These are phyloP conservation scores for Mimumesa dahlbomi DNA, from an alignment of 2,888 invertebrate species.

Conservation along the genomic window DNA sequence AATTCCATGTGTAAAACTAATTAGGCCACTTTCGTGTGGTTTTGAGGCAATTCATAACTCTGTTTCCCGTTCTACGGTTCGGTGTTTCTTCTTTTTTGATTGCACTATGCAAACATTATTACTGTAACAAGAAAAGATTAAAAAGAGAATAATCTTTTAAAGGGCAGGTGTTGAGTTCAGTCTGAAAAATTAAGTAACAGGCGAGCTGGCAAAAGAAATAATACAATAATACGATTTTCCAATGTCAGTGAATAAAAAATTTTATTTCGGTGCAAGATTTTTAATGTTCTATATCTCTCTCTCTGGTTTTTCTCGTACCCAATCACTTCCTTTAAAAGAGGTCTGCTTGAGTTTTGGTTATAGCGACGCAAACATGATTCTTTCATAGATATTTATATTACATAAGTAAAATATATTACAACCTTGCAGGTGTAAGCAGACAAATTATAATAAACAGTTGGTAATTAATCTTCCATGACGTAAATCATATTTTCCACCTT, in stretches of 20 bases:
- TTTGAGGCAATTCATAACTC: constrained; percentile 16
- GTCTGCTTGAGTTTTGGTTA: constrained; percentile 21
- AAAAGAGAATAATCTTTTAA: constrained; percentile 32
- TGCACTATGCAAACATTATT: not conserved
- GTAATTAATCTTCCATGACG: constrained; percentile 13
- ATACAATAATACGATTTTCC: constrained; percentile 32
- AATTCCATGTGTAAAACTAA: constrained; percentile 68
- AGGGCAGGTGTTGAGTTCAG: constrained; percentile 45
- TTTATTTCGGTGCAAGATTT: constrained; percentile 6
- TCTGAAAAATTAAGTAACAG: constrained; percentile 37
- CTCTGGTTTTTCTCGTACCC: not conserved
- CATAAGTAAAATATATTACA: constrained; percentile 29
- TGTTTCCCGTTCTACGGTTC: constrained; percentile 4
- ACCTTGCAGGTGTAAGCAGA: constrained; percentile 23
- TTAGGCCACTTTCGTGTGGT: constrained; percentile 47
- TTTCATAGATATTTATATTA: constrained; percentile 21
- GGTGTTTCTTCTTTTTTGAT: not conserved
- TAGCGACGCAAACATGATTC: constrained; percentile 15
- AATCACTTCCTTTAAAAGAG: constrained; percentile 4
- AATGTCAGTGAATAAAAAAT: constrained; percentile 26
- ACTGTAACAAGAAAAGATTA: constrained; percentile 6
- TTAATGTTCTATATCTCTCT: not conserved
- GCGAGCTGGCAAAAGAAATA: constrained; percentile 45
- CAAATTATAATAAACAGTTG: constrained; percentile 15
- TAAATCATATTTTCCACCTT: constrained; percentile 12